These are phyloP conservation scores for Plectrocnemia conspersa DNA, from an alignment of 1,140 invertebrate genomes.

Conservation along the genomic window DNA sequence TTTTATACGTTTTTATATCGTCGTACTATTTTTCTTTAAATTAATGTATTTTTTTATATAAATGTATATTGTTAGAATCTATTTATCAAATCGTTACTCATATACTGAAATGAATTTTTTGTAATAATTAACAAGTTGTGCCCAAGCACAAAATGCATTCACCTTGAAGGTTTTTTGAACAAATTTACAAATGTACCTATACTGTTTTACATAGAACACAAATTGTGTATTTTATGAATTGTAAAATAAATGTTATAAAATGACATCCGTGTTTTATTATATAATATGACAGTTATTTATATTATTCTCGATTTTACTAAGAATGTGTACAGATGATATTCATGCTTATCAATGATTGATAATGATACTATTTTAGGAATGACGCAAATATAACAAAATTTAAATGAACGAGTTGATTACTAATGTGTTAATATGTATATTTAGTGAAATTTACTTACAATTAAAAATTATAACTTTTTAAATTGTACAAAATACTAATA, in stretches of 20 bases:
- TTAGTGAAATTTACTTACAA: too few species aligned
- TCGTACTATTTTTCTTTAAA: not conserved
- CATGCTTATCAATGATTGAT: too few species aligned
- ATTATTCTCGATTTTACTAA: too few species aligned
- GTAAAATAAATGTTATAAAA: constrained; percentile 23
- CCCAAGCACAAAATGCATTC: constrained; percentile 34
- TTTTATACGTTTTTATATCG: constrained; percentile 1
- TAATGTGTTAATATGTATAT: too few species aligned
- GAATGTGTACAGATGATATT: too few species aligned
- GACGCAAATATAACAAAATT: too few species aligned
- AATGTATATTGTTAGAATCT: not conserved
- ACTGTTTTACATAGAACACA: constrained; percentile 24
- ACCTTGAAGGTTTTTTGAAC: constrained; percentile 29
- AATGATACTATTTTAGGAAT: too few species aligned
- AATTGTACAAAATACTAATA: too few species aligned
- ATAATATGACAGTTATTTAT: too few species aligned
- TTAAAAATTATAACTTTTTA: too few species aligned
- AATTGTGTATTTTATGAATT: constrained; percentile 22
- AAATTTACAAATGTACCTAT: constrained; percentile 31
- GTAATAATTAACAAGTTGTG: constrained; percentile 14
- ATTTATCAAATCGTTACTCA: not conserved
- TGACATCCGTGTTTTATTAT: too few species aligned
- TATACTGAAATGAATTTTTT: constrained; percentile 12
- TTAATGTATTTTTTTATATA: constrained; percentile 1
- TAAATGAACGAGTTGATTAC: too few species aligned